Base-by-base conservation (phyloP, 2,888 invertebrate genomes). In the Temnothorax ravouxi region DNA sequence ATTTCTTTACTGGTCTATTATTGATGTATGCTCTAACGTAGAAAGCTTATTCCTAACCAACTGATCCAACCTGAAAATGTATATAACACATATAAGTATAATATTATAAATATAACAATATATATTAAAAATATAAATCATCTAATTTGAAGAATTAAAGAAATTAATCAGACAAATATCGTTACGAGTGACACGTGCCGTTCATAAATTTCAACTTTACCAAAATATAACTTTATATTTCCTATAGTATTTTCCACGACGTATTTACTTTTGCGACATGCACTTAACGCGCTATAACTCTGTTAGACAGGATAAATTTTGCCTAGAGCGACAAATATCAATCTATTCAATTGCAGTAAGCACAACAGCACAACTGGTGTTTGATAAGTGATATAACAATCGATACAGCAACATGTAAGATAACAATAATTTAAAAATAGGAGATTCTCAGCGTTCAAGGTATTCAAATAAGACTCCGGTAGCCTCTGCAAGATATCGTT, bases 51-150 rank as follows among this genome's bases (percentile, higher is more conserved):
- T 59, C n/a, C 21, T 69, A 69, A 69, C 50, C 8, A 59, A 69
- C 34, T 47, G 44, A 59, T n/a, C 11, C 59, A 38, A 59, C 21
- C 69, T 79, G 50, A 79, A 79, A 79, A 59, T 44, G 4, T 47
- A 66, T 29, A 66, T 29, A 66, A 66, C 29, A 29, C 4, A 4
- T 29, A 18, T 66, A 44, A 64, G 6, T 34, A 6, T 15, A 66
- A 21, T 66, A 47, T 29, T 4, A 44, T 25, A 64, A 64, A 64
- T 44, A 21, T 38, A 38, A 34, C 0, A 34, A 34, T 34, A 6
- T 13, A 64, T 13, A 38, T n/a, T n/a, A 62, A 21, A 38, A 38
- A 38, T 18, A 34, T 47, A 9, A 2, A 25, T 6, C 15, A 66
- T 38, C 3, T 66, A 77, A 66, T 66, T 18, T n/a, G 8, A 47